Evolutionary conservation across 2,113 vertebrate species (phyloP).

Genomic region (Rhabdornis inornatus): DNA sequence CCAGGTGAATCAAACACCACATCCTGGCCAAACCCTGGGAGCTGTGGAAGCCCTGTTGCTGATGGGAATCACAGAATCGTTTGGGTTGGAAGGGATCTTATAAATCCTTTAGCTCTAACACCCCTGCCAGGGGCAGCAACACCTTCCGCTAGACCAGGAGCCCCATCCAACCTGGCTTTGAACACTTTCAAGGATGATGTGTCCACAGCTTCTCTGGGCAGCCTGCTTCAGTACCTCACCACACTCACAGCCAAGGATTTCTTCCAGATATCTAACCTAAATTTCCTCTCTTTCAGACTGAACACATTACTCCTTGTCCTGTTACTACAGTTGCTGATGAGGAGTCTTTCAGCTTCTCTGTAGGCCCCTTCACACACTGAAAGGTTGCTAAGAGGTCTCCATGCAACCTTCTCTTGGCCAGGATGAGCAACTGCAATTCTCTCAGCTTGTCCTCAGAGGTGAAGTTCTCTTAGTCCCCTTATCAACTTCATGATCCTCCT

Average conservation of each 20-base stretch:
- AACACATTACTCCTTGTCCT: background rate
- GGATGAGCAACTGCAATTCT: background rate
- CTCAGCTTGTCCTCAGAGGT: background rate
- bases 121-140: background rate
- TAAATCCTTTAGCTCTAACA: background rate
- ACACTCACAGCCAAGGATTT: background rate
- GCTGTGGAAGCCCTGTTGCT: fast-evolving
- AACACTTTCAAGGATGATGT: background rate
- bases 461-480: background rate
- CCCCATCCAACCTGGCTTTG: background rate
- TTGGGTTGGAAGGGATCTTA: background rate
- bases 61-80: background rate
- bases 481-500: background rate
- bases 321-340: background rate
- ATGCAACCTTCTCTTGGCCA: no score
- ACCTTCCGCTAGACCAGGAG: background rate
- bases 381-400: no score
- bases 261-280: background rate
- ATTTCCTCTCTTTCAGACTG: background rate
- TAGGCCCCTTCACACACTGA: background rate
- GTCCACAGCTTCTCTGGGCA: background rate
- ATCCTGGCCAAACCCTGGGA: background rate
- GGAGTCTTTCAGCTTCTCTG: background rate
- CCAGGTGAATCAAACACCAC: background rate
- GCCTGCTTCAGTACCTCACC: background rate